phyloP scores from a whole-genome alignment of 2,113 vertebrate genomes.

The Verasper variegatus region DNA sequence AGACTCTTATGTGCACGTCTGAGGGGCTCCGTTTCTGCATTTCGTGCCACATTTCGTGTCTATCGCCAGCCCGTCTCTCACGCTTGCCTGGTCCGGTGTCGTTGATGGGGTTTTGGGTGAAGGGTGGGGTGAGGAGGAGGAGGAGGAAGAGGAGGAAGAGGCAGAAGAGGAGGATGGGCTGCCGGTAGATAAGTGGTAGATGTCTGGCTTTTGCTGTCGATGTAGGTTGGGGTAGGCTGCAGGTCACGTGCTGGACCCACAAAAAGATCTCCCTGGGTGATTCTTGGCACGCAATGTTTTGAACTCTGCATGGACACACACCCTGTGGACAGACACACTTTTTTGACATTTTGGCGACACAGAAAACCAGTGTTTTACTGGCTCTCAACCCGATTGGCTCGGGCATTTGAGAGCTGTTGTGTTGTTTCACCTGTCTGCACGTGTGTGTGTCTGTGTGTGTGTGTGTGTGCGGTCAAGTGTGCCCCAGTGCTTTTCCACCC shows the following conservation, averaged over 20 bases:
- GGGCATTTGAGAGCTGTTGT: neutral
- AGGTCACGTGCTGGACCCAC: constrained; percentile 66
- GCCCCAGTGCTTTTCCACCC: constrained; percentile 41
- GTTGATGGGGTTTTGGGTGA: constrained; percentile 67
- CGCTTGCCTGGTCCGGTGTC: constrained; percentile 82
- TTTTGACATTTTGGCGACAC: constrained; percentile 22
- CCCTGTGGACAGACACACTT: neutral
- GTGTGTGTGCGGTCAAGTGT: constrained; percentile 19
- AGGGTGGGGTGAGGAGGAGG: constrained; percentile 31
- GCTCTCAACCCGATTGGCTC: neutral
- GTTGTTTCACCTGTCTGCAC: constrained; percentile 23
- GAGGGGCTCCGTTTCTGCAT: constrained; percentile 74
- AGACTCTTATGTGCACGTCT: constrained; percentile 34
- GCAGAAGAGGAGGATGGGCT: constrained; percentile 27
- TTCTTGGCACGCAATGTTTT: constrained; percentile 81
- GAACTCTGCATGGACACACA: constrained; percentile 22
- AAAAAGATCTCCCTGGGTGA: constrained; percentile 71
- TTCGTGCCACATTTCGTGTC: constrained; percentile 84
- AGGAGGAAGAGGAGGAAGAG: constrained; percentile 31
- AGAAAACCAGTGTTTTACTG: constrained; percentile 19
- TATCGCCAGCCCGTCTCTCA: constrained; percentile 86
- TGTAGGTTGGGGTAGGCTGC: constrained; percentile 45
- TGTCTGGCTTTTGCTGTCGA: constrained; percentile 61
- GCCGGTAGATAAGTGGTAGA: constrained; percentile 74
- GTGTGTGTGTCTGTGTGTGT: neutral